These are phyloP conservation scores for Rhinichthys klamathensis DNA, from an alignment of 2,113 vertebrate species.

Conservation along the genomic window DNA sequence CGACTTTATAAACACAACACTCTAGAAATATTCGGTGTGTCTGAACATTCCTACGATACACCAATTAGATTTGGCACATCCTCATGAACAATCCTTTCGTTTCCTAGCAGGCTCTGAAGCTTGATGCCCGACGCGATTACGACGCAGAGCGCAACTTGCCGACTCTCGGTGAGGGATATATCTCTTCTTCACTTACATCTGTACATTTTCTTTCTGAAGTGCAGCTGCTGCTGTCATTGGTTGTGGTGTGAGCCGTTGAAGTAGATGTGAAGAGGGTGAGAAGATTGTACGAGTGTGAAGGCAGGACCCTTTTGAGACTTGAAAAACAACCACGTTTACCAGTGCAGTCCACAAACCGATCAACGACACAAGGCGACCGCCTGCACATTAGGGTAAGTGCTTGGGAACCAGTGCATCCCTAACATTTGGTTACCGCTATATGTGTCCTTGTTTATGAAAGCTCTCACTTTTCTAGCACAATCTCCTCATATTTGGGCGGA, in stretches of 20 bases:
- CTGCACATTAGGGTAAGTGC: slow-evolving; percentile 9
- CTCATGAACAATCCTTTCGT: neutral
- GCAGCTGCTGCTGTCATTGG: neutral
- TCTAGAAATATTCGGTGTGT: neutral
- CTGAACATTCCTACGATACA: slow-evolving; percentile 8
- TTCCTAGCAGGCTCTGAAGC: neutral
- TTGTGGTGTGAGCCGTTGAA: neutral
- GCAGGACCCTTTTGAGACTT: neutral
- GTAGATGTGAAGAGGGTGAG: neutral
- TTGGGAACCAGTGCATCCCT: slow-evolving; percentile 24
- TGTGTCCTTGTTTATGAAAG: neutral
- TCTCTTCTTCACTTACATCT: neutral
- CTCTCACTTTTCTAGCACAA: slow-evolving; percentile 75
- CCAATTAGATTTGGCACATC: slow-evolving; percentile 23
- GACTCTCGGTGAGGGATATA: neutral
- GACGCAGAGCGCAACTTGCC: neutral
- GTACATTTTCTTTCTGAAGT: neutral
- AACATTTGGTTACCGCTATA: neutral
- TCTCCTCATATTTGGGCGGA: slow-evolving; percentile 89
- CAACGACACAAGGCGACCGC: slow-evolving; percentile 1
- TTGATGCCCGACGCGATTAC: neutral
- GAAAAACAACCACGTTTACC: slow-evolving; percentile 30
- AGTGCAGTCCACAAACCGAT: slow-evolving; percentile 13
- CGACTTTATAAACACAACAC: neutral
- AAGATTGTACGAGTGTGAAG: neutral